Percentiles rank a stretch among this genome's conserved stretches.
These are phyloP conservation scores for Ophiodon elongatus DNA, from an alignment of 2,113 vertebrate species.

Conservation along the genomic window DNA sequence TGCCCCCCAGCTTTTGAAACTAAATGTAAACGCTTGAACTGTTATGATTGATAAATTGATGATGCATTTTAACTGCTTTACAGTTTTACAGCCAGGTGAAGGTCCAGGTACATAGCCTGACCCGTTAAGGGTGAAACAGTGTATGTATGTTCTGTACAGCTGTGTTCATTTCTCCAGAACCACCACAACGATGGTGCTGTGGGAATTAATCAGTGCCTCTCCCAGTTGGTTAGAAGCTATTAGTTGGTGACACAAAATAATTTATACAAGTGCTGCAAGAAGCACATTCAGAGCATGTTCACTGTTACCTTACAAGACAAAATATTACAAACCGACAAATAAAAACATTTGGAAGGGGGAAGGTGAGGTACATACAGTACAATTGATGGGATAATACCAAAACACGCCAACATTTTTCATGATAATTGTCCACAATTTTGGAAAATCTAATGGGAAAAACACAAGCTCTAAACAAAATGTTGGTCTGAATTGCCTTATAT, in stretches of 20 bases:
- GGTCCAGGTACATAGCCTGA: too few species aligned
- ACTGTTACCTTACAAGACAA: not conserved
- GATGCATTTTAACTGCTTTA: not conserved
- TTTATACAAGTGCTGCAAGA: not conserved
- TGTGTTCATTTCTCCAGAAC: conserved; percentile 15
- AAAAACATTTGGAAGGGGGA: not conserved
- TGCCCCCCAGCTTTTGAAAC: not conserved
- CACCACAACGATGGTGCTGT: not conserved
- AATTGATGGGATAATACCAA: too few species aligned
- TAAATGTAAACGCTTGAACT: not conserved
- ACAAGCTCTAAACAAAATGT: too few species aligned
- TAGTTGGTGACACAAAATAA: conserved; percentile 14
- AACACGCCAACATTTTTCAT: too few species aligned
- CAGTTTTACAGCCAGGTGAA: not conserved
- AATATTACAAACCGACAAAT: not conserved
- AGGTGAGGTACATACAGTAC: not conserved
- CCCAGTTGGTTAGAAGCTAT: not conserved
- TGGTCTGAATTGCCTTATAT: too few species aligned
- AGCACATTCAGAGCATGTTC: conserved; percentile 1
- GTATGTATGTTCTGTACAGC: not conserved
- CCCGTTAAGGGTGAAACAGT: not conserved
- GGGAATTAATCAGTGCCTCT: conserved; percentile 16
- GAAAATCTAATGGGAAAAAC: too few species aligned
- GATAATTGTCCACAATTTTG: too few species aligned
- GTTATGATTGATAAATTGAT: not conserved